Base-by-base conservation (phyloP, 30 jellyfish, hydroid and myxozoan species). In the Pseudorhiza aurosa region DNA sequence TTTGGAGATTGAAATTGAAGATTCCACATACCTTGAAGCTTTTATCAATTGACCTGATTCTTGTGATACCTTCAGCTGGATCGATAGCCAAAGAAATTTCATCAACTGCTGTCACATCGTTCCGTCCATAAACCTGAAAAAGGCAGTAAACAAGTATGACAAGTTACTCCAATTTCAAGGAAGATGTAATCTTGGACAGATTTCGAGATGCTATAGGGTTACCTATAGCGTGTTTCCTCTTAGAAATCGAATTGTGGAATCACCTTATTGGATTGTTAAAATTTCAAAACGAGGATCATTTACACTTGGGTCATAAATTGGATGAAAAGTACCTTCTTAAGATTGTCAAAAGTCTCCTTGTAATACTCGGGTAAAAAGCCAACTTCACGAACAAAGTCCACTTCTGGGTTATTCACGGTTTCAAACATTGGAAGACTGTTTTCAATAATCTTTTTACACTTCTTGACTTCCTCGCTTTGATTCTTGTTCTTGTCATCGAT, bases 381-480 rank as follows among this genome's bases (percentile, higher is more conserved):
- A 58, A 82, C 69, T 65, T 82, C 94, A 2, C 86, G 81, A 31
- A 82, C 72, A 60, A 82, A 82, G 60, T 82, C 94, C 5, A 70
- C 28, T 25, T 70, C 87, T 8, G 94, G 94, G 26, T 70, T 57
- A 17, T 70, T 72, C 0, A 82, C 94, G 29, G 24, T 56, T 8
- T 53, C 64, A 40, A 82, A 82, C 85, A 57, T 82, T 40, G 75
- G 81, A 22, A 82, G 64, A 31, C 94, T 82, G 24, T 69, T 58
- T 58, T 82, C 94, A 28, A 82, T 71, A 5, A 82, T 82, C 36
- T 57, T 82, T 49, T 58, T 82, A 64, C 85, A 82, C 65, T 70
- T 70, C 70, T 70, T 68, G 42, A 82, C 82, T 29, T 82, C 87
- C 1, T 62, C 83, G 14, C 65, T 70, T 32, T 51, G 45, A 12